Evolutionary conservation across 2,113 vertebrate genomes (phyloP).

Genomic region (Saguinus midas): DNA sequence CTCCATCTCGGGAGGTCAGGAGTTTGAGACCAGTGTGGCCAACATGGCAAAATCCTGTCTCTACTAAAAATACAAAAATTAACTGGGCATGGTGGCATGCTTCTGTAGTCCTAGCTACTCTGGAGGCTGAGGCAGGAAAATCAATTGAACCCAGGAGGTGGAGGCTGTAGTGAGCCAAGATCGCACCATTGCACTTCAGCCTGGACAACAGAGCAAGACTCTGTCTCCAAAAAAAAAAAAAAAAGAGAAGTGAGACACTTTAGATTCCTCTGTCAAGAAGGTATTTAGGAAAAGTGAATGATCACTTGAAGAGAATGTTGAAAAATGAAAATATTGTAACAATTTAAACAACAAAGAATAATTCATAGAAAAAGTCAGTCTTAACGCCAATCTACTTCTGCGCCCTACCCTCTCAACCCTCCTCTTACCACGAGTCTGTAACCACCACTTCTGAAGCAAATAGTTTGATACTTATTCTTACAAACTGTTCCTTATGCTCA

Average conservation of each 20-base stretch:
- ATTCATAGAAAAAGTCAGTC: background rate
- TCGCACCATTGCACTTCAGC: too few relatives aligned
- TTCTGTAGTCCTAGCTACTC: too few relatives aligned
- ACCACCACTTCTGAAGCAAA: background rate
- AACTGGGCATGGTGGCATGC: too few relatives aligned
- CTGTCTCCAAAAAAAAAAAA: too few relatives aligned
- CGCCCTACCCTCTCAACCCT: background rate
- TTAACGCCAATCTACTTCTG: background rate
- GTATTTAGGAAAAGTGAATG: background rate
- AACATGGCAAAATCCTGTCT: too few relatives aligned
- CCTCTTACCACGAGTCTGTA: background rate
- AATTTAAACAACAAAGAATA: background rate
- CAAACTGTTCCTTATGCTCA: background rate
- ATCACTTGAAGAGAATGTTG: background rate
- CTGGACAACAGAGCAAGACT: too few relatives aligned
- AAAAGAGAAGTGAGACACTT: background rate
- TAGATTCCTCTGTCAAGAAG: background rate
- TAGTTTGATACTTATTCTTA: background rate
- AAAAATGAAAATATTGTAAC: background rate
- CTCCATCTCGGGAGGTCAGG: too few relatives aligned
- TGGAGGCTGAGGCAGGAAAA: too few relatives aligned
- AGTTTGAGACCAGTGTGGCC: too few relatives aligned
- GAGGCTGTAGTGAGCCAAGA: too few relatives aligned
- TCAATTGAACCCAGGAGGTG: too few relatives aligned
- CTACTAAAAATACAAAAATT: too few relatives aligned